phyloP scores from a whole-genome alignment of 2,888 invertebrate genomes.

The Agelastica alni region DNA sequence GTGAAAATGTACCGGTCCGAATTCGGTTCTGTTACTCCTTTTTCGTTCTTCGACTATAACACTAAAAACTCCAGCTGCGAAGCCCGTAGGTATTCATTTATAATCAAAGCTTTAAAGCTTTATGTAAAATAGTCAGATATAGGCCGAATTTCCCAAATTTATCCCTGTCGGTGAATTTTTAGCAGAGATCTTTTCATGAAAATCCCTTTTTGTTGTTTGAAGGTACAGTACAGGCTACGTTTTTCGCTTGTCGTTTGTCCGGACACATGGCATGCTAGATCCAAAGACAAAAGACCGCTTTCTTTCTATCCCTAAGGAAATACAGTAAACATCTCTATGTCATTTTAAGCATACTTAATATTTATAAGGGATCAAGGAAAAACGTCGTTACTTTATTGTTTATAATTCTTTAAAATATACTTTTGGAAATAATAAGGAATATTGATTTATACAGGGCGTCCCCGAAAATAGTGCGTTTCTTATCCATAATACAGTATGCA shows the following conservation, averaged over 20 bases:
- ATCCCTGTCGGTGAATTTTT: constrained; percentile 15
- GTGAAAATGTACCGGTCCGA: too few species aligned
- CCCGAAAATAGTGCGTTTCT: too few species aligned
- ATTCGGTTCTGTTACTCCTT: constrained; percentile 5
- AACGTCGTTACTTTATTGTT: too few species aligned
- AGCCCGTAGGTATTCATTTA: constrained; percentile 21
- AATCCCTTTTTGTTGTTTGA: constrained; percentile 10
- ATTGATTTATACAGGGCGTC: too few species aligned
- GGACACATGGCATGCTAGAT: constrained; percentile 12
- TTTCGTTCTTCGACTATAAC: constrained; percentile 14
- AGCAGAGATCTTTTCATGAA: constrained; percentile 2
- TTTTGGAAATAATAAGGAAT: too few species aligned
- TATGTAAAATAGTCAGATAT: constrained; percentile 24
- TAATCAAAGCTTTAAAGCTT: constrained; percentile 25
- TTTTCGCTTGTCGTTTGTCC: constrained; percentile 8
- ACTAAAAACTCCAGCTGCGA: constrained; percentile 22
- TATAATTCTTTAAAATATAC: not conserved
- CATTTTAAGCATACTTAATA: too few species aligned
- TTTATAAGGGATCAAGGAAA: too few species aligned
- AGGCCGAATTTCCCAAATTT: constrained; percentile 16
- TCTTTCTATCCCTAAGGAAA: not conserved
- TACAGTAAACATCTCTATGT: not conserved
- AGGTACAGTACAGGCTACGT: constrained; percentile 1
- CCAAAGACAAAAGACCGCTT: constrained; percentile 6
- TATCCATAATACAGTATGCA: too few species aligned